Evolutionary conservation across 1,140 invertebrate genomes (phyloP).

Genomic region (Scaptomyza pallida): DNA sequence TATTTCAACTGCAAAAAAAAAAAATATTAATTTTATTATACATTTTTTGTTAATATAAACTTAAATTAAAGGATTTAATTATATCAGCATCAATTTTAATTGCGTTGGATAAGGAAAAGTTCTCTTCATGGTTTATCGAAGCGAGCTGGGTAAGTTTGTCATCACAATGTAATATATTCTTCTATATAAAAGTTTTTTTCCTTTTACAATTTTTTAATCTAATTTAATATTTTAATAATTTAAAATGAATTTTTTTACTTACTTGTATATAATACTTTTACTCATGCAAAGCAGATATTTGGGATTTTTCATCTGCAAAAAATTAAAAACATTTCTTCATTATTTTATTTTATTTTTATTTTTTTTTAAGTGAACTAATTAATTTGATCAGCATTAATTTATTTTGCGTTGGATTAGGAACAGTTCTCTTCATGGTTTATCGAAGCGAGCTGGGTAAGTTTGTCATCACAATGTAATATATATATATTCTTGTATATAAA

Average conservation of each 20-base stretch:
- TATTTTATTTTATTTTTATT: too few species aligned
- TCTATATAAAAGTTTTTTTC: too few species aligned
- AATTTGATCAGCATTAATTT: background rate
- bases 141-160: slow-evolving; percentile 4
- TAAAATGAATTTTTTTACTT: too few species aligned
- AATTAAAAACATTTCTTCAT: too few species aligned
- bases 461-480: slow-evolving; percentile 1
- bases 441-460: slow-evolving; percentile 6
- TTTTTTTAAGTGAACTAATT: too few species aligned
- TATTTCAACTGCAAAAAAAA: background rate
- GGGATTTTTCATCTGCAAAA: too few species aligned
- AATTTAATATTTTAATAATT: too few species aligned
- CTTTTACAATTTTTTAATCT: too few species aligned
- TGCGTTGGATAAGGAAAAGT: background rate
- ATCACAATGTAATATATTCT: background rate
- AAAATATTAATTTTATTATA: background rate
- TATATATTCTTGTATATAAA: too few species aligned
- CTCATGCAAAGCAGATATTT: too few species aligned
- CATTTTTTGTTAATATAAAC: too few species aligned
- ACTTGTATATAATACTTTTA: too few species aligned
- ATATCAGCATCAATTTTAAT: background rate
- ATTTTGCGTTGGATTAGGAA: slow-evolving; percentile 1
- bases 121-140: background rate
- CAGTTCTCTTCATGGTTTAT: slow-evolving; percentile 1
- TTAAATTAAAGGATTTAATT: background rate